phyloP scores from a whole-genome alignment of 2,113 vertebrate species.

The Calypte anna region DNA sequence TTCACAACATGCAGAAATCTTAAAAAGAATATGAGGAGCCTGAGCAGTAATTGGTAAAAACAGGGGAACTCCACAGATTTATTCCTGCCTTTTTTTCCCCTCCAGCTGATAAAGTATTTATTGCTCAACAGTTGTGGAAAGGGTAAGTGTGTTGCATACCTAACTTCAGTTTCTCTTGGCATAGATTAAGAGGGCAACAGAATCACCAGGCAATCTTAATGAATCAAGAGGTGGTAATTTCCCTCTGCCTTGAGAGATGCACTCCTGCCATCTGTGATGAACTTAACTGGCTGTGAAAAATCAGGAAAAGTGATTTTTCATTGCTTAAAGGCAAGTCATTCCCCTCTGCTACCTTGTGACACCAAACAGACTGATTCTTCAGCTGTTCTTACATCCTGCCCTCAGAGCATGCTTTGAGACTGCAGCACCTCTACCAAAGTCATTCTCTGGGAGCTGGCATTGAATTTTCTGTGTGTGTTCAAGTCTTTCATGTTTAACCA shows the following conservation, averaged over 20 bases:
- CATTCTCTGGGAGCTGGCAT: not conserved
- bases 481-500: not conserved
- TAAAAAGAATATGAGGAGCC: not conserved
- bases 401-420: not conserved
- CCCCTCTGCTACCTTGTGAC: not conserved
- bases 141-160: not conserved
- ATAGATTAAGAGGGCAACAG: not conserved
- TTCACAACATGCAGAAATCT: not conserved
- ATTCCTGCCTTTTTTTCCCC: not conserved
- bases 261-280: not conserved
- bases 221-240: not conserved
- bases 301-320: not conserved
- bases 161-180: not conserved
- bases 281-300: not conserved
- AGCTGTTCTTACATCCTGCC: not conserved
- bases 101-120: not conserved
- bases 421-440: not conserved
- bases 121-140: not conserved
- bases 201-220: not conserved
- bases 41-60: not conserved
- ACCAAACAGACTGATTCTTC: not conserved
- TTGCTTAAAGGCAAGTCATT: not conserved
- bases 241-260: not conserved
- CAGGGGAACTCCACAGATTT: not conserved
- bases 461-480: not conserved